phyloP scores from a whole-genome alignment of 2,888 invertebrate genomes.

The Lasiommata megera region DNA sequence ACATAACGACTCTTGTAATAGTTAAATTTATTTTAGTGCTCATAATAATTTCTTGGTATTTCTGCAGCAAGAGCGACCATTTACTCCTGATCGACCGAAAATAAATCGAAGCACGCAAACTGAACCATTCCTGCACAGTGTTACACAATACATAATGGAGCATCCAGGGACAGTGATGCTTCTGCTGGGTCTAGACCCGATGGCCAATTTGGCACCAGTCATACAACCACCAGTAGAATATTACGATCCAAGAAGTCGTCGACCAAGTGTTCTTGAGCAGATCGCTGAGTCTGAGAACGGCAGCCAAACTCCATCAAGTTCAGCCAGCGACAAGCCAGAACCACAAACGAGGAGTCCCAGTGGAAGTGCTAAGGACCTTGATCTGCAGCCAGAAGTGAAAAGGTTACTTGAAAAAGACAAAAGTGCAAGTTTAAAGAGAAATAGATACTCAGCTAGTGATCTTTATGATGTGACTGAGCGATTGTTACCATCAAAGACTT shows the following conservation, averaged over 20 bases:
- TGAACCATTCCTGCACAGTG: conserved; percentile 81
- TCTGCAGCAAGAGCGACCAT: conserved; percentile 63
- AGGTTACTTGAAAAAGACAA: conserved; percentile 61
- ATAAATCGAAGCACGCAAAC: conserved; percentile 82
- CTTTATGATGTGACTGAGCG: conserved; percentile 81
- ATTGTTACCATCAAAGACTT: conserved; percentile 77
- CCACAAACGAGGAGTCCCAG: conserved; percentile 50
- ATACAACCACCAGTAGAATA: conserved; percentile 72
- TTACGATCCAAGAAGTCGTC: conserved; percentile 62
- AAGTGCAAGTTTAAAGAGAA: conserved; percentile 62
- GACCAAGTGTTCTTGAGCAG: conserved; percentile 70
- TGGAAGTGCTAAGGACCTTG: conserved; percentile 59
- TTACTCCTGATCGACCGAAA: conserved; percentile 66
- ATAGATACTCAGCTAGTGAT: conserved; percentile 86
- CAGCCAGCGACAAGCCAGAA: conserved; percentile 62
- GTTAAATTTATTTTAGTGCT: conserved; percentile 19
- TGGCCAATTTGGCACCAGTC: conserved; percentile 64
- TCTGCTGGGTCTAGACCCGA: conserved; percentile 87
- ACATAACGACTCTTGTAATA: not conserved
- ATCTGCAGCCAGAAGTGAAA: conserved; percentile 56
- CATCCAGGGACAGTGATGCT: conserved; percentile 88
- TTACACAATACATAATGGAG: conserved; percentile 85
- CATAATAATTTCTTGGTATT: conserved; percentile 7
- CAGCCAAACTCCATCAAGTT: conserved; percentile 70
- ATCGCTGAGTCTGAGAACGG: conserved; percentile 71